Base-by-base conservation (phyloP, 2,113 vertebrate species). In the Macquaria ambigua region DNA sequence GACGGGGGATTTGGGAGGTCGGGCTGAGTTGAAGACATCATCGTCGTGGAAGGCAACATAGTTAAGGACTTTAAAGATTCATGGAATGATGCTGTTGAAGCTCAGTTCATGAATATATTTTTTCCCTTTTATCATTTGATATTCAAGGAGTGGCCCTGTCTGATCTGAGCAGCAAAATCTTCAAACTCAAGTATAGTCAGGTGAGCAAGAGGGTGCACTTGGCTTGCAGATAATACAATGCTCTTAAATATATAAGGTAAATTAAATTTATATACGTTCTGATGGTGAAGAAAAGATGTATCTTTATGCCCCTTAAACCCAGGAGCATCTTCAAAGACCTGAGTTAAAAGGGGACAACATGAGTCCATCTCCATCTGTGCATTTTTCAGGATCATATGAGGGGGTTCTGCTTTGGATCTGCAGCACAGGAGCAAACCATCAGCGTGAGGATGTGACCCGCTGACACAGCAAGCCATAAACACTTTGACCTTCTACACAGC, bases 401-500 rank as follows among this genome's bases (percentile, higher is more conserved):
- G 52, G 34, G 34, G 37, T 71, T 73, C 31, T 28, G 53, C 70
- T 25, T 62, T 67, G 31, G 46, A 79, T 73, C 71, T 56, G 71
- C 74, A 85, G 79, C 55, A 58, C 14, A 71, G 79, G 62, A 66
- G 59, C 25, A 71, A 81, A 34, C 25, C 34, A 64, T 58, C 68
- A 50, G 43, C 14, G 0, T 46, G 48, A 37, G 4, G 68, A 78
- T 63, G 39, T 73, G 82, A 73, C 53, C 87, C 21, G 82, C 84
- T 92, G 92, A 91, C 77, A 80, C 79, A 84, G 82, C 88, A 48
- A 70, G 56, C 63, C 64, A 66, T 81, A 80, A 86, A 82, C 76
- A 67, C 52, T 84, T 68, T 75, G 70, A 69, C n/a, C n/a, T n/a
- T n/a, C n/a, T n/a, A n/a, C n/a, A n/a, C n/a, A n/a, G n/a, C n/a